These are phyloP conservation scores for Chaetura pelagica DNA, from an alignment of 2,113 vertebrate genomes.

Conservation along the genomic window DNA sequence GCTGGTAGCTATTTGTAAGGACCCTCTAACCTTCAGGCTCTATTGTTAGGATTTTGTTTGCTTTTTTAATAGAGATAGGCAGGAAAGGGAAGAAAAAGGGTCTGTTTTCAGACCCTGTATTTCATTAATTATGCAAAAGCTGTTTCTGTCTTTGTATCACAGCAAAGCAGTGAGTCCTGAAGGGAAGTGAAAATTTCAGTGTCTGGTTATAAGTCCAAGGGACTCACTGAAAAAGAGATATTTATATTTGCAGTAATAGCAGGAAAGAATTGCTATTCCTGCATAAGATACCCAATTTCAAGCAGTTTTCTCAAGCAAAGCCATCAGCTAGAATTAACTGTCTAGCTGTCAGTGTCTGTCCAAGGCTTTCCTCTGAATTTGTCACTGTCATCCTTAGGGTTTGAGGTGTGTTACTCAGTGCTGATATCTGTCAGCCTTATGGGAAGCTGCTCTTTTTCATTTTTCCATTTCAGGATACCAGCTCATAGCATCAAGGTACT, in stretches of 20 bases:
- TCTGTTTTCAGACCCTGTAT: slow-evolving; percentile 9
- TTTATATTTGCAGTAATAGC: neutral
- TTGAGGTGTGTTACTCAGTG: neutral
- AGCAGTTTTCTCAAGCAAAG: neutral
- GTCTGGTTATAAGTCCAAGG: neutral
- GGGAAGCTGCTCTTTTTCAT: neutral
- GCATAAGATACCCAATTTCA: neutral
- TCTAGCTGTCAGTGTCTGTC: neutral
- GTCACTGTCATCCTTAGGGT: neutral
- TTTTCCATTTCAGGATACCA: neutral
- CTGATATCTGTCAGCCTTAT: neutral
- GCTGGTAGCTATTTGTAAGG: neutral
- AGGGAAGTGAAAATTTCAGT: neutral
- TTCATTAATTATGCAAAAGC: slow-evolving; percentile 51
- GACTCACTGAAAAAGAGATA: neutral
- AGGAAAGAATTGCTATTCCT: neutral
- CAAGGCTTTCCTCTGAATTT: neutral
- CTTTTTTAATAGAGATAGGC: neutral
- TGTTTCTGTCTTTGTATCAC: neutral
- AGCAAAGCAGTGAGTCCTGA: neutral
- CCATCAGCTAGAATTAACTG: neutral
- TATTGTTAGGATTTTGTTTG: slow-evolving; percentile 28
- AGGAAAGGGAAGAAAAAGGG: neutral
- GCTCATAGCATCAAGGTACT: neutral
- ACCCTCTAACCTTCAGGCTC: slow-evolving; percentile 4